Percentiles rank a stretch among this genome's conserved stretches.
Conservation (phyloP, 2,888 invertebrate species). For the Neoaliturus tenellus region DNA sequence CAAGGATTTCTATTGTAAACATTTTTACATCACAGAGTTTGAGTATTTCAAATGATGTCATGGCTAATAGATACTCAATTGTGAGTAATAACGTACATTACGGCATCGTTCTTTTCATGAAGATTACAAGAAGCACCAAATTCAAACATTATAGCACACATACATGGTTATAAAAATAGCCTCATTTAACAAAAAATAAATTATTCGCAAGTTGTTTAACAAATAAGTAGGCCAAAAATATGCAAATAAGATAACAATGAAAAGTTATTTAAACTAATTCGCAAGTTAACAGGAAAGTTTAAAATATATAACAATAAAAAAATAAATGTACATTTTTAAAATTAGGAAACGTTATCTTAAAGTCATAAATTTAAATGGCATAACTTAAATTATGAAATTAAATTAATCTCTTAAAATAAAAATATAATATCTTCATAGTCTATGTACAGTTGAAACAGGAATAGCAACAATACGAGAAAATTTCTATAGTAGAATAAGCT, state of each 20-base stretch:
- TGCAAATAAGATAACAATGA: neutral
- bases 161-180: conserved; percentile 4
- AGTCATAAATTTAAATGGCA: neutral
- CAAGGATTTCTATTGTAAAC: too few relatives aligned
- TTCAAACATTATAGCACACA: neutral
- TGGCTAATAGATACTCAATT: neutral
- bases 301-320: neutral
- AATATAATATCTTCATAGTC: neutral
- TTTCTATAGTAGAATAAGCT: conserved; percentile 58
- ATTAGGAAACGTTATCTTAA: neutral
- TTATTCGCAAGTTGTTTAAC: neutral
- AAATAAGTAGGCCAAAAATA: neutral
- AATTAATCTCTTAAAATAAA: neutral
- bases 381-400: neutral
- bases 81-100: neutral
- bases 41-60: neutral
- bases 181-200: neutral
- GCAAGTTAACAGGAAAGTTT: neutral
- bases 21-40: neutral
- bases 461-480: conserved; percentile 52
- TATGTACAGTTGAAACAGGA: neutral
- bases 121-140: conserved; percentile 9
- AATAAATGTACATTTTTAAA: neutral
- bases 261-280: neutral
- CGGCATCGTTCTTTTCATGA: neutral